These are phyloP conservation scores for Panagrolaimus sp. DNA, from an alignment of 1,140 invertebrate genomes.

Conservation along the genomic window DNA sequence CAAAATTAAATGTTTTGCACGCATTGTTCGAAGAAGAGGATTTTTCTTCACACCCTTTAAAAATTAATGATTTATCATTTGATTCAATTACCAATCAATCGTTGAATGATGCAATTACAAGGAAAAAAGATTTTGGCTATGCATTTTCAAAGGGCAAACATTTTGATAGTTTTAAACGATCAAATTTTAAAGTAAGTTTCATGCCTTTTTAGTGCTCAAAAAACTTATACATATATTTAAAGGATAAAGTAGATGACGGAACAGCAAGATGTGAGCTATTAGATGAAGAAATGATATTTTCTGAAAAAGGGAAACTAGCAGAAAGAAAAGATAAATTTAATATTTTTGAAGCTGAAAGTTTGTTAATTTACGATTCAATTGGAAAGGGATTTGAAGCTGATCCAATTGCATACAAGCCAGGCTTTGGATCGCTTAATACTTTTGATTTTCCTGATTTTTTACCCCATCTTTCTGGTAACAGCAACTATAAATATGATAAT, in stretches of 20 bases:
- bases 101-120: not conserved
- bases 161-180: not conserved
- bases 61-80: not conserved
- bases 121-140: slow-evolving; percentile 11
- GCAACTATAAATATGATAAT: not conserved
- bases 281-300: not conserved
- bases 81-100: not conserved
- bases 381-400: slow-evolving; percentile 15
- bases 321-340: not conserved
- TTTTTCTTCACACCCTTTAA: not conserved
- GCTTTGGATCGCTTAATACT: slow-evolving; percentile 24
- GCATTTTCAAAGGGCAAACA: not conserved
- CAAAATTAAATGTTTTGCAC: not conserved
- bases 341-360: slow-evolving; percentile 19
- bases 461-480: slow-evolving; percentile 22
- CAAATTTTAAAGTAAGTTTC: not conserved
- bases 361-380: slow-evolving; percentile 20
- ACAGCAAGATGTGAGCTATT: not conserved
- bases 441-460: slow-evolving; percentile 32
- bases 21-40: not conserved
- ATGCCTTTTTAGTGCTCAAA: not conserved
- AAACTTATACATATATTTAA: not conserved
- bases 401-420: slow-evolving; percentile 26
- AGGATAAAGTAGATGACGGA: not conserved
- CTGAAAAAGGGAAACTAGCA: not conserved